These are phyloP conservation scores for Romanomermis culicivorax DNA, from an alignment of 2,888 invertebrate species.

Conservation along the genomic window DNA sequence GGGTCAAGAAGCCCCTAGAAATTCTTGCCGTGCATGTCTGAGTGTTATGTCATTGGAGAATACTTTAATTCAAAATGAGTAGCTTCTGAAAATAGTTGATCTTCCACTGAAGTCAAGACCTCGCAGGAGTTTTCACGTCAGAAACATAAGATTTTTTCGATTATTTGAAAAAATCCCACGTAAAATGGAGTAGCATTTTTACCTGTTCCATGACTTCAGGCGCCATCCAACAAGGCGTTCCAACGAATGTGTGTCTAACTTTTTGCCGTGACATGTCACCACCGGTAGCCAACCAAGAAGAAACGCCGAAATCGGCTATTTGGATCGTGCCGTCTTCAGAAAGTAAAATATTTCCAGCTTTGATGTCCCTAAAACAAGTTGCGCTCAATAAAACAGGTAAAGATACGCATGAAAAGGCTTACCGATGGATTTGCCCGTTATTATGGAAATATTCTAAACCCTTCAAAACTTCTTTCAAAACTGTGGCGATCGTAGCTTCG, in stretches of 20 bases:
- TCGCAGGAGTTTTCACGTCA: no score
- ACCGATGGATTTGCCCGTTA: conserved; percentile 95
- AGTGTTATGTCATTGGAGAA: no score
- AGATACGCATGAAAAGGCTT: conserved; percentile 18
- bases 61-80: no score
- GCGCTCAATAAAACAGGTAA: no score
- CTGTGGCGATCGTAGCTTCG: conserved; percentile 87
- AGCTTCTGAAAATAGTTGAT: no score
- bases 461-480: conserved; percentile 60
- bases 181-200: no score
- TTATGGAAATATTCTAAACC: conserved; percentile 95
- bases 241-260: conserved; percentile 89
- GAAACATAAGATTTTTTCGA: no score
- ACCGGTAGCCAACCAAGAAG: conserved; percentile 84
- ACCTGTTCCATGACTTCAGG: conserved; percentile 98
- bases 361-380: conserved; percentile 58
- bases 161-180: no score
- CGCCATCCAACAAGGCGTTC: conserved; percentile 98
- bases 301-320: conserved; percentile 95
- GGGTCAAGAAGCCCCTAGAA: no score
- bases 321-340: conserved; percentile 91
- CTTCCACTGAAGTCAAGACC: no score
- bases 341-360: conserved; percentile 88
- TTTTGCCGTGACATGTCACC: conserved; percentile 62
- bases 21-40: no score